phyloP scores from a whole-genome alignment of 2,797 vertebrate genomes.

The Rhynchotus rufescens region DNA sequence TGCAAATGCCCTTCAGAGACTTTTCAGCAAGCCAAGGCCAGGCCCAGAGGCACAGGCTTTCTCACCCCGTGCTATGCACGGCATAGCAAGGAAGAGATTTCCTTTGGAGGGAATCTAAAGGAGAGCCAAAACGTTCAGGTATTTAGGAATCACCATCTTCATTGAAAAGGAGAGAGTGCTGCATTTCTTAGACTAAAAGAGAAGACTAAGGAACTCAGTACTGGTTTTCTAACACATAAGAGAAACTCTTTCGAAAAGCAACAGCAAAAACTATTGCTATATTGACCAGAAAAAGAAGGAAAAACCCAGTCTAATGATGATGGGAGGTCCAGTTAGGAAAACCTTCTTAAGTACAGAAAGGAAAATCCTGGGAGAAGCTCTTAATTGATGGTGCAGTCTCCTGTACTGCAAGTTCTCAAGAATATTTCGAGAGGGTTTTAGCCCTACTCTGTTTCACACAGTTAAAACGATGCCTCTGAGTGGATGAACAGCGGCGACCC shows the following conservation, averaged over 20 bases:
- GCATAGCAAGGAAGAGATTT: background rate
- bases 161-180: background rate
- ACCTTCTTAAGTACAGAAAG: background rate
- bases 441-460: background rate
- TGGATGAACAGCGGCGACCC: background rate
- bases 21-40: background rate
- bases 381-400: background rate
- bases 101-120: background rate
- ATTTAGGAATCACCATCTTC: background rate
- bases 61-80: background rate
- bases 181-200: background rate
- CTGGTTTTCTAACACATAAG: background rate
- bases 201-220: background rate
- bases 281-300: background rate
- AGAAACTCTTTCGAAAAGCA: background rate
- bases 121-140: background rate
- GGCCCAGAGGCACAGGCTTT: background rate
- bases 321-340: background rate
- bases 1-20: background rate
- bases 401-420: background rate
- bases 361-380: background rate
- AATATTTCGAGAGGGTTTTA: background rate
- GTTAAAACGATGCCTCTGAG: background rate
- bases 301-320: background rate
- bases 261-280: background rate